Conservation (phyloP, 53 echinoderm and acorn worm species). For the Mesocentrotus franciscanus region DNA sequence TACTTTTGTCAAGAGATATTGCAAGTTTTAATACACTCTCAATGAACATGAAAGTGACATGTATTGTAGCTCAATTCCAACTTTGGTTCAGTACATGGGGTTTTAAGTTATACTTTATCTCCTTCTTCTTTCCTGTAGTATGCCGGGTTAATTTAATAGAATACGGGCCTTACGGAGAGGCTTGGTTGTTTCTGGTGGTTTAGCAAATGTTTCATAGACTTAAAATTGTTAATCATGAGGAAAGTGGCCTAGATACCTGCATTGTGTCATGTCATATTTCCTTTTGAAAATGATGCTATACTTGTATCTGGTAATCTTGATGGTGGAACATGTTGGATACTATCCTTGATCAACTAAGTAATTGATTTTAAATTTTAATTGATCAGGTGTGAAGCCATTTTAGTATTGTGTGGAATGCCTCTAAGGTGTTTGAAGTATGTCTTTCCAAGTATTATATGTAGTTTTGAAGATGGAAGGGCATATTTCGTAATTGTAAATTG, state of each 20-base stretch:
- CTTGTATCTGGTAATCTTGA: not conserved
- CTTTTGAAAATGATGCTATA: not conserved
- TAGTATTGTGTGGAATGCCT: not conserved
- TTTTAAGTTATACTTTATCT: no score
- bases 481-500: not conserved
- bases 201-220: not conserved
- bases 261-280: not conserved
- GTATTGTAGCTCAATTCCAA: no score
- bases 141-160: no score
- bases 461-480: not conserved
- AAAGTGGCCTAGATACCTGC: not conserved
- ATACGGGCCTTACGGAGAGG: not conserved
- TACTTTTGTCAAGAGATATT: no score
- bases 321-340: not conserved
- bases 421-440: not conserved
- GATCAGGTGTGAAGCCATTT: not conserved
- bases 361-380: no score
- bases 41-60: no score
- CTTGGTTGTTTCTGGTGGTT: slow-evolving; percentile 23
- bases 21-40: no score
- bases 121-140: no score
- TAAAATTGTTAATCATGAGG: not conserved
- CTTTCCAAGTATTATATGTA: not conserved
- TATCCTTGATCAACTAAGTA: not conserved
- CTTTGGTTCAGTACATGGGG: no score